Evolutionary conservation across 2,113 vertebrate genomes (phyloP).

Genomic region (Cyprinodon tularosa): DNA sequence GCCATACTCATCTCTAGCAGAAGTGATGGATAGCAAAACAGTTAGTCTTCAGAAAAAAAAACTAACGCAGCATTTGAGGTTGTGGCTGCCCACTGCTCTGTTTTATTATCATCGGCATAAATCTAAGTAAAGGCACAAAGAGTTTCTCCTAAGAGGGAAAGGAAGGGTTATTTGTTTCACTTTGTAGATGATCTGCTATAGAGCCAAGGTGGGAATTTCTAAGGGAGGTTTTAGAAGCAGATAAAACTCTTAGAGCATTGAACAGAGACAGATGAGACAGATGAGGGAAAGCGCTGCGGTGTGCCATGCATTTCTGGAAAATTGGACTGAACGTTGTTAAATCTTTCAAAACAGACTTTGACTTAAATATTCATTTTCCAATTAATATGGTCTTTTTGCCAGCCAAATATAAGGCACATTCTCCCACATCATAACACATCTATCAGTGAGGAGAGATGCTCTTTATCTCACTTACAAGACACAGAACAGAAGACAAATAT

Average conservation of each 20-base stretch:
- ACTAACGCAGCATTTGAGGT: slow-evolving; percentile 49
- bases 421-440: slow-evolving; percentile 1
- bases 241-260: slow-evolving; percentile 11
- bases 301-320: neutral
- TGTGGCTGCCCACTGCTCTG: slow-evolving; percentile 46
- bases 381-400: neutral
- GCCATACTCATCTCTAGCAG: slow-evolving; percentile 17
- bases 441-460: neutral
- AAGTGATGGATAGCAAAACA: slow-evolving; percentile 59
- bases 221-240: slow-evolving; percentile 14
- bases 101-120: slow-evolving; percentile 42
- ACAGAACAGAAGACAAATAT: slow-evolving; percentile 27
- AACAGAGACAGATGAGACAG: neutral
- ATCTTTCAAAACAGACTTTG: neutral
- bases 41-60: slow-evolving; percentile 57
- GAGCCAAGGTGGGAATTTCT: slow-evolving; percentile 43
- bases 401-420: slow-evolving; percentile 9
- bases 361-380: neutral
- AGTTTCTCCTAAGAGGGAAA: slow-evolving; percentile 33
- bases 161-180: slow-evolving; percentile 63
- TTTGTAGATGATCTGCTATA: slow-evolving; percentile 17
- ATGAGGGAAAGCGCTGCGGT: neutral
- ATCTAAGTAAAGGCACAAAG: slow-evolving; percentile 58
- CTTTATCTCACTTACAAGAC: neutral
- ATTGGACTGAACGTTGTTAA: neutral